These are phyloP conservation scores for Probosciger aterrimus DNA, from an alignment of 2,113 vertebrate genomes.

Conservation along the genomic window DNA sequence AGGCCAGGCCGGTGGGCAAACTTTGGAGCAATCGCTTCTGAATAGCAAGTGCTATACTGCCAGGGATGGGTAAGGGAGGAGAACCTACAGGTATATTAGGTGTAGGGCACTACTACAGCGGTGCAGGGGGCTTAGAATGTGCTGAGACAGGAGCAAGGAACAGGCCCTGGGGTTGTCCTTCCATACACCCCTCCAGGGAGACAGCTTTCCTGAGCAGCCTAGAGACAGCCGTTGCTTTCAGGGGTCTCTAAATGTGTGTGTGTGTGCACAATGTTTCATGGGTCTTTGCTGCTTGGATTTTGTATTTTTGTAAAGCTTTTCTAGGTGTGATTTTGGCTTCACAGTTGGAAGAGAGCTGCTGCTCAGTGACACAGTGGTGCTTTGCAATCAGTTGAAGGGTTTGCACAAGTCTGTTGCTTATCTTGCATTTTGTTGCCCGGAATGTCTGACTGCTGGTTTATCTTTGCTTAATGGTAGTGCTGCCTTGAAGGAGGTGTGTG, in stretches of 20 bases:
- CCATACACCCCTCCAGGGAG: not conserved
- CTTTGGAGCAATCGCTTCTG: not conserved
- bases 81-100: not conserved
- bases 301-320: not conserved
- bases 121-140: not conserved
- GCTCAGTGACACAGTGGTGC: not conserved
- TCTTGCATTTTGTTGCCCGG: not conserved
- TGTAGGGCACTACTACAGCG: accelerated
- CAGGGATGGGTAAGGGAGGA: not conserved
- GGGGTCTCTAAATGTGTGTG: not conserved
- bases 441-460: not conserved
- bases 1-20: not conserved
- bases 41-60: not conserved
- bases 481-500: not conserved
- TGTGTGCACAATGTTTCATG: accelerated
- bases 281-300: not conserved
- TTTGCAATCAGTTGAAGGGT: not conserved
- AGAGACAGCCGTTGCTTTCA: not conserved
- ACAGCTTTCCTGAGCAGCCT: not conserved
- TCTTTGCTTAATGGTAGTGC: not conserved
- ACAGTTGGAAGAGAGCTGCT: not conserved
- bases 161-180: not conserved
- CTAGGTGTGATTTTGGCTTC: not conserved
- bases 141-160: not conserved
- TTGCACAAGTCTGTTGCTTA: not conserved